These are phyloP conservation scores for Decapterus maruadsi DNA, from an alignment of 2,797 vertebrate genomes.

Conservation along the genomic window DNA sequence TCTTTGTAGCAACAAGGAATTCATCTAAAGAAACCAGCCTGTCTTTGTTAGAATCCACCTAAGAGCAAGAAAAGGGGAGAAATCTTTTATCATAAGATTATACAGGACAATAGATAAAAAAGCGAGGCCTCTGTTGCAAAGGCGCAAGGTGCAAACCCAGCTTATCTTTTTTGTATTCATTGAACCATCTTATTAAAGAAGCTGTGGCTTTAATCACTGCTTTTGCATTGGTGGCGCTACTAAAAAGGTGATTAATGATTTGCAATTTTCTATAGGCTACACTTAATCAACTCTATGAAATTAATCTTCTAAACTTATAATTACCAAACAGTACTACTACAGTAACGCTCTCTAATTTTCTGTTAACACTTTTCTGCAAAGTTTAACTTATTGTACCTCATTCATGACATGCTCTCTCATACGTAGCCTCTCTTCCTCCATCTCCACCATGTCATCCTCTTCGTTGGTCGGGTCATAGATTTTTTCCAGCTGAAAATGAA, in stretches of 20 bases:
- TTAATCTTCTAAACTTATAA: background rate
- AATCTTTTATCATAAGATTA: background rate
- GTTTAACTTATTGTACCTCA: slow-evolving; percentile 85
- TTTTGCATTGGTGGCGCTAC: background rate
- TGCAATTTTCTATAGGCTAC: background rate
- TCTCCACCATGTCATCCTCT: slow-evolving; percentile 99
- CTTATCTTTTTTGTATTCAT: too few species aligned
- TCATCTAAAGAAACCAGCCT: slow-evolving; percentile 94
- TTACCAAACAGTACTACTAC: background rate
- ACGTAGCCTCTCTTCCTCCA: slow-evolving; percentile 97
- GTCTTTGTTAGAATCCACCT: slow-evolving; percentile 95
- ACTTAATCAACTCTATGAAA: background rate
- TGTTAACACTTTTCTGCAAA: background rate
- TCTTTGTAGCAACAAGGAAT: slow-evolving; percentile 93
- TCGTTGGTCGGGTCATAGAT: slow-evolving; percentile 96
- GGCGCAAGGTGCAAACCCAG: background rate
- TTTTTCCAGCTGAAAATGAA: slow-evolving; percentile 94
- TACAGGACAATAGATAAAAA: background rate
- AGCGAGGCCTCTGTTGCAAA: background rate
- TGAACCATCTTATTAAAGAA: too few species aligned
- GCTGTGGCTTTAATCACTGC: background rate
- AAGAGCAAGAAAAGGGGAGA: slow-evolving; percentile 1
- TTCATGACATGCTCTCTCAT: slow-evolving; percentile 99
- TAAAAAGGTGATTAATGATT: background rate
- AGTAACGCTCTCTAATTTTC: background rate